Evolutionary conservation across 2,113 vertebrate species (phyloP), one percentile per base, ranked within the genome.

Genomic region (Poeciliopsis prolifica): DNA sequence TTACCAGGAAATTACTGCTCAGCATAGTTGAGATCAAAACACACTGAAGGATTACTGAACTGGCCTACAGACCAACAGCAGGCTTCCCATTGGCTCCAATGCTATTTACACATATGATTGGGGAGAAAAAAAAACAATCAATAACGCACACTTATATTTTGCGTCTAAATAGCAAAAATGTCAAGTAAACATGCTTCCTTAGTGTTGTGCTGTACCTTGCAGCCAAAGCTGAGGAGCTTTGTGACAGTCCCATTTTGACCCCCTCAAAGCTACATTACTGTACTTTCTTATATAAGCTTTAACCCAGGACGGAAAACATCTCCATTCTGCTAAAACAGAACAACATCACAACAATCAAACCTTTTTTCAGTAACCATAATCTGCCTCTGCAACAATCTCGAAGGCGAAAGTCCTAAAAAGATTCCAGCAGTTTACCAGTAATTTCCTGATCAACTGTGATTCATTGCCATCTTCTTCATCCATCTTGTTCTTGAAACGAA

Each of bases 381-480:
- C 15, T 54, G 48, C 22, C 3, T 42, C 40, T 42, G 12, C 44
- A 19, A 48, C 17, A 5, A 48, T 19, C 5, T 48, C 5, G 15
- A 48, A 58, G 19, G 22, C 44, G 19, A 48, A 48, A 19, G 17
- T 48, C 44, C 5, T 48, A 17, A 17, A 48, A 48, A 48, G 19
- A 5, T 48, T 6, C 19, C 15, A 19, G 44, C 14, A 48, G 42
- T 11, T 42, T 2, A 42, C 1, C 42, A 13, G 4, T 19, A 48
- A 15, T 48, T 48, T 48, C 5, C 15, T 17, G 44, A 15, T 79
- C 40, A 78, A 71, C 19, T 19, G 54, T 66, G 75, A 78, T 76
- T 64, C 72, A n/a, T 75, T 42, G 30, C 35, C 13, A 72, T 51
- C 42, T 17, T 65, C 77, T 88, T 89, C 81, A 73, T 76, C 63